phyloP scores from a whole-genome alignment of 2,888 invertebrate genomes.

The Aelia acuminata region DNA sequence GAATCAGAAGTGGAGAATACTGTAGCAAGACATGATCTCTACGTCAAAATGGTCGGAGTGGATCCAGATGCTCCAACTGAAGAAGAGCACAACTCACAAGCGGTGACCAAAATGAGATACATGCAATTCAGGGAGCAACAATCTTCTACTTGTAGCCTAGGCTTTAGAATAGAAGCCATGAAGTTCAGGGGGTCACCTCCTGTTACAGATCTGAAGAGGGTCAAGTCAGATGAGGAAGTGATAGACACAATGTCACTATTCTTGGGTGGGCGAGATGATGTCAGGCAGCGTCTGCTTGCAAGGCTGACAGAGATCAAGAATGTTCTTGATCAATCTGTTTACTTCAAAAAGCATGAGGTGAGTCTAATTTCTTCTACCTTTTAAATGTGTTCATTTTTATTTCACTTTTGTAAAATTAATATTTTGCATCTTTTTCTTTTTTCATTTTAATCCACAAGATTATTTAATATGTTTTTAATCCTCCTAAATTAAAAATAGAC shows the following conservation, averaged over 20 bases:
- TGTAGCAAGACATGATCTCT: slow-evolving; percentile 87
- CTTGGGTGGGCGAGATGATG: slow-evolving; percentile 77
- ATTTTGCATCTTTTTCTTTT: not conserved
- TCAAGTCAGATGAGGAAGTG: slow-evolving; percentile 84
- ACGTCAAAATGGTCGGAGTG: slow-evolving; percentile 95
- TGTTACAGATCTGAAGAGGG: slow-evolving; percentile 89
- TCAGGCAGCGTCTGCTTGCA: slow-evolving; percentile 78
- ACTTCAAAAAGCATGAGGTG: slow-evolving; percentile 89
- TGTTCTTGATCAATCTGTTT: slow-evolving; percentile 86
- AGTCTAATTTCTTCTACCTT: slow-evolving; percentile 62
- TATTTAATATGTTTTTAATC: not conserved
- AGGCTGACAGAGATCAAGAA: slow-evolving; percentile 83
- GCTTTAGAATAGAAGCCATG: slow-evolving; percentile 96
- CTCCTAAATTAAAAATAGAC: not conserved
- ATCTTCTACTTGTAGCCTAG: slow-evolving; percentile 92
- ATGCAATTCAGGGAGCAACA: slow-evolving; percentile 96
- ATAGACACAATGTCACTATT: slow-evolving; percentile 82
- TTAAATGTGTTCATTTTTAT: not conserved
- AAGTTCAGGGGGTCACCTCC: slow-evolving; percentile 87
- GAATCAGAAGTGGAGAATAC: slow-evolving; percentile 95
- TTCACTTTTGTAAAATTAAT: not conserved
- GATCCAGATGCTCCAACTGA: slow-evolving; percentile 89
- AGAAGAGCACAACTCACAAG: slow-evolving; percentile 84
- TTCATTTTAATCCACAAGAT: not conserved
- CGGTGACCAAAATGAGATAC: slow-evolving; percentile 95